Conservation (phyloP, 2,113 vertebrate genomes). For the Meriones unguiculatus region DNA sequence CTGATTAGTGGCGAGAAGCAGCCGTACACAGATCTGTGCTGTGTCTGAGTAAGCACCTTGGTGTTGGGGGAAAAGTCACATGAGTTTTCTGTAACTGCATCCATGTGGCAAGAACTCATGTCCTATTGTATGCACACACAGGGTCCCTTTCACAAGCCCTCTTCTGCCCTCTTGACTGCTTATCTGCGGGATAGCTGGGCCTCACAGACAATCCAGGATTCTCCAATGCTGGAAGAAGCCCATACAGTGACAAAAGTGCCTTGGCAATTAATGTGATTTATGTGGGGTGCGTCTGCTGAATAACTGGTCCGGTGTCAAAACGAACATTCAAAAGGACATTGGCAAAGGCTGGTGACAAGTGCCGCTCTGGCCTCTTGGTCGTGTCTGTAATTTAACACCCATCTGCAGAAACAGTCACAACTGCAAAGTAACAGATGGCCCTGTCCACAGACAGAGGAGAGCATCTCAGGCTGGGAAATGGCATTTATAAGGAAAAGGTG, state of each 20-base stretch:
- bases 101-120: not conserved
- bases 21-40: not conserved
- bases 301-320: not conserved
- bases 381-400: constrained; percentile 64
- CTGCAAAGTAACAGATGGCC: constrained; percentile 70
- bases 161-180: not conserved
- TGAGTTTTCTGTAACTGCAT: not conserved
- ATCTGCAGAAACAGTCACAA: constrained; percentile 70
- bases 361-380: constrained; percentile 33
- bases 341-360: not conserved
- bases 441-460: not conserved
- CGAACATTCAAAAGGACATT: not conserved
- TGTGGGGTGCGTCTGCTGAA: not conserved
- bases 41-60: not conserved
- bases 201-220: not conserved
- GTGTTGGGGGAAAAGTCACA: not conserved
- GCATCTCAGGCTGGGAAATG: not conserved
- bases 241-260: not conserved
- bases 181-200: not conserved
- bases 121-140: accelerated
- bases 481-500: constrained; percentile 29
- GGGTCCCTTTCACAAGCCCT: not conserved
- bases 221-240: not conserved
- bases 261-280: not conserved
- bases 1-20: constrained; percentile 33